A percentile compares a stretch with the other conserved stretches of the same genome.
Conservation (phyloP, 2,888 invertebrate species). For the Stenichneumon culpator region DNA sequence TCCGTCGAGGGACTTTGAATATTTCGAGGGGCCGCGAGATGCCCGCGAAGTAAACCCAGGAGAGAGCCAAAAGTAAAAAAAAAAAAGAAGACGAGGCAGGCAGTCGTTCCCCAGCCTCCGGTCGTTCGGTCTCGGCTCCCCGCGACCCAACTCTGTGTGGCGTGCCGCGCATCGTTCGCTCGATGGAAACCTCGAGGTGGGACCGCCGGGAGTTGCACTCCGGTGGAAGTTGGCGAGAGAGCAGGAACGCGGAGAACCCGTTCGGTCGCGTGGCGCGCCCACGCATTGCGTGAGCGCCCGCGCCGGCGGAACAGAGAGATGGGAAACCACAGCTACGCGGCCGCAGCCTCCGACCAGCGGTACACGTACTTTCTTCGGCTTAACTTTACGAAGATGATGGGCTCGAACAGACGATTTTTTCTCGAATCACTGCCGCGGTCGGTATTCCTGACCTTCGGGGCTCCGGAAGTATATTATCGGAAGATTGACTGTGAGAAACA, state of each 20-base stretch:
- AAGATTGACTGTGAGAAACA: neutral
- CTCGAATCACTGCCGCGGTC: neutral
- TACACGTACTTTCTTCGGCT: slow-evolving; percentile 62
- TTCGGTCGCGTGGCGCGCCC: slow-evolving; percentile 85
- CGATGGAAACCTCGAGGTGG: slow-evolving; percentile 62
- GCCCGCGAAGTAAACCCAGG: slow-evolving; percentile 17
- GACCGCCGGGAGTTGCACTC: slow-evolving; percentile 51
- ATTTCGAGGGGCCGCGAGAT: slow-evolving; percentile 46
- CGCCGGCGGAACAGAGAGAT: slow-evolving; percentile 65
- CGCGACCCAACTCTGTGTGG: slow-evolving; percentile 45
- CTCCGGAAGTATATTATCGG: neutral
- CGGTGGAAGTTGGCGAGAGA: slow-evolving; percentile 60
- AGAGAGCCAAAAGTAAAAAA: slow-evolving; percentile 10
- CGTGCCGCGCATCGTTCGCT: slow-evolving; percentile 60
- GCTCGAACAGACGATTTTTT: neutral
- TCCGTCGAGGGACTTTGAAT: slow-evolving; percentile 51
- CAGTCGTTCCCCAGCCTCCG: slow-evolving; percentile 33
- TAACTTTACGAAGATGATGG: slow-evolving; percentile 64
- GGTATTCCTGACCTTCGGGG: neutral
- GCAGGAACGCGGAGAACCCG: slow-evolving; percentile 79
- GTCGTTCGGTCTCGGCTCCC: slow-evolving; percentile 56
- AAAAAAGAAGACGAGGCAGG: slow-evolving; percentile 11
- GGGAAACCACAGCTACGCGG: slow-evolving; percentile 46
- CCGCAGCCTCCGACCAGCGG: slow-evolving; percentile 32
- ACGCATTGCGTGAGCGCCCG: slow-evolving; percentile 79